These are phyloP conservation scores for Mactromeris polynyma DNA, from an alignment of 2,888 invertebrate species.

Conservation along the genomic window DNA sequence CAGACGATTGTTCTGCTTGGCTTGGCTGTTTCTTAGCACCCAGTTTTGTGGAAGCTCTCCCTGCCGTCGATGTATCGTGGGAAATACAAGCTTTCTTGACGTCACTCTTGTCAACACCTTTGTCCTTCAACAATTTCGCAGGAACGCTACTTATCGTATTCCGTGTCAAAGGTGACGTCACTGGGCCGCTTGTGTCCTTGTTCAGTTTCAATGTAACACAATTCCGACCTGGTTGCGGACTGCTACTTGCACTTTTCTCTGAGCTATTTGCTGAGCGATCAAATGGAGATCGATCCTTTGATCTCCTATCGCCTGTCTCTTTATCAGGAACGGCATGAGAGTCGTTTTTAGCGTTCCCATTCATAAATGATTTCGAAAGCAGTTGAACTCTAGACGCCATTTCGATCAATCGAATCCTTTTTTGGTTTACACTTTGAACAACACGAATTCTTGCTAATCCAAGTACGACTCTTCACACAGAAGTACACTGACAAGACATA, in stretches of 20 bases:
- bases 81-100: neutral
- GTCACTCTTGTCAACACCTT: neutral
- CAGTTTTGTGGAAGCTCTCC: neutral
- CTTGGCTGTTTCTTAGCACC: neutral
- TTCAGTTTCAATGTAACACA: neutral
- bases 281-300: slow-evolving; percentile 10
- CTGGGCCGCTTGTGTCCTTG: neutral
- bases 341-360: slow-evolving; percentile 32
- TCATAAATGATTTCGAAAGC: slow-evolving; percentile 39
- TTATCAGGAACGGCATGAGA: slow-evolving; percentile 1
- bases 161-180: neutral
- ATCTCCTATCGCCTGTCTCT: neutral
- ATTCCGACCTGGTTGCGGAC: slow-evolving; percentile 1
- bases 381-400: slow-evolving; percentile 40
- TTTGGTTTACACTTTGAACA: slow-evolving; percentile 23
- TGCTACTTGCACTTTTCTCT: neutral
- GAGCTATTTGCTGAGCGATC: neutral
- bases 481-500: neutral
- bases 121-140: neutral
- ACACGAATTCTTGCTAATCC: neutral
- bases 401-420: neutral
- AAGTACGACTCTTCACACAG: neutral
- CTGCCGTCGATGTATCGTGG: neutral
- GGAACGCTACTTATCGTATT: neutral
- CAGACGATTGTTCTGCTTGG: neutral